phyloP scores from a whole-genome alignment of 2,113 vertebrate genomes.

The Neomonachus schauinslandi region DNA sequence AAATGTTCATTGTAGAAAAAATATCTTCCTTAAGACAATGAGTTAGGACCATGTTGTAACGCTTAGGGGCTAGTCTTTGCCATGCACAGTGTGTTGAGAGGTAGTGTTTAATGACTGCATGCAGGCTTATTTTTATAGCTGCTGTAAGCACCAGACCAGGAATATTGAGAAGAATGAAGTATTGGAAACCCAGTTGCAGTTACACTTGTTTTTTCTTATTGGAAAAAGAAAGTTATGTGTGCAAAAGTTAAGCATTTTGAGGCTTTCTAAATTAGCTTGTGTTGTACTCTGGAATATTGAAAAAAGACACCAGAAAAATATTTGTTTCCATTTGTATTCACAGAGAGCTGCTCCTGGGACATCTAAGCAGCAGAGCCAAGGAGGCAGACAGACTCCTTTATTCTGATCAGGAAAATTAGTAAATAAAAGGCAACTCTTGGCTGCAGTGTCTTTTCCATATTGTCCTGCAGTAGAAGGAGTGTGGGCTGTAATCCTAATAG shows the following conservation, averaged over 20 bases:
- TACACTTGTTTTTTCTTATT: not conserved
- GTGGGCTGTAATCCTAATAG: no score
- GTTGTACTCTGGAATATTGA: not conserved
- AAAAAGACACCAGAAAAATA: not conserved
- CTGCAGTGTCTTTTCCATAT: not conserved
- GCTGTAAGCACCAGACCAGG: no score
- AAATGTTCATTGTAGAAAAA: not conserved
- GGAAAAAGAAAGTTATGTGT: not conserved
- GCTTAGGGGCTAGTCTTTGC: not conserved
- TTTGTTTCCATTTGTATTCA: not conserved
- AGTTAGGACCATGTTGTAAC: not conserved
- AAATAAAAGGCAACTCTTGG: not conserved
- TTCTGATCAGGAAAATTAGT: not conserved
- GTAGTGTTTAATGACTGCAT: rapidly evolving
- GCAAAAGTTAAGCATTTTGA: not conserved
- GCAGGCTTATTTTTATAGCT: not conserved
- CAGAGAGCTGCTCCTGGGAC: not conserved
- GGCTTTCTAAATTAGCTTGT: not conserved
- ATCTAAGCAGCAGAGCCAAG: not conserved
- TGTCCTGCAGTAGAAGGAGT: not conserved
- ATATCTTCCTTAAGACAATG: not conserved
- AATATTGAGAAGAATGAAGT: not conserved
- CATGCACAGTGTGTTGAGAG: no score
- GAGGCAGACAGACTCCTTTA: not conserved
- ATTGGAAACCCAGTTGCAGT: not conserved